A percentile compares a stretch with the other conserved stretches of the same genome.
Conservation (phyloP, 2,797 vertebrate species). For the Typhlichthys eigenmanni region DNA sequence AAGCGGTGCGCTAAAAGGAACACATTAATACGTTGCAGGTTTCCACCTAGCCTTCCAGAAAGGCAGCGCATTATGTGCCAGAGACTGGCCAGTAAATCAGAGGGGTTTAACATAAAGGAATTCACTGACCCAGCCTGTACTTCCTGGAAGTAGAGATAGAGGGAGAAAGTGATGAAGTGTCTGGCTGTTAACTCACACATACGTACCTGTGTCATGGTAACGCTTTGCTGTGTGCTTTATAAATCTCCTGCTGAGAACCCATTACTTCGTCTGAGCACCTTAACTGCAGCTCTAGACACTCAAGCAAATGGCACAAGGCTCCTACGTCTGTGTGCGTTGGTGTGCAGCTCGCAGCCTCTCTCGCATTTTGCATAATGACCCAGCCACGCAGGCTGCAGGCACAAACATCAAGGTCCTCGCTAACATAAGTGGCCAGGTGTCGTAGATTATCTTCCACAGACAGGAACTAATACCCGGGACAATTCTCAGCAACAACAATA, state of each 20-base stretch:
- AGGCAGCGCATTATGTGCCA: conserved; percentile 57
- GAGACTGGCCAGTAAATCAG: conserved; percentile 65
- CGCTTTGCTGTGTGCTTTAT: conserved; percentile 12
- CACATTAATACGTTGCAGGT: conserved; percentile 73
- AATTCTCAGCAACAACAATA: conserved; percentile 31
- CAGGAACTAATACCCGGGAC: conserved; percentile 17
- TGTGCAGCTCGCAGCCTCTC: not conserved
- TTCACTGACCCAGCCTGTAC: conserved; percentile 60
- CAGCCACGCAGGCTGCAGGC: conserved; percentile 25
- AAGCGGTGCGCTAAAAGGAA: conserved; percentile 59
- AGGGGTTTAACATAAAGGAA: conserved; percentile 57
- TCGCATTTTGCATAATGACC: conserved; percentile 1
- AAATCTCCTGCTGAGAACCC: not conserved
- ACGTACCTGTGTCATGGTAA: conserved; percentile 16
- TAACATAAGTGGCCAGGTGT: conserved; percentile 36
- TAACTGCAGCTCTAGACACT: conserved; percentile 1
- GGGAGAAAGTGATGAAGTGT: conserved; percentile 35
- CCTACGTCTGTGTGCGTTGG: conserved; percentile 16
- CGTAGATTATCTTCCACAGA: conserved; percentile 29
- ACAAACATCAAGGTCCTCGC: not conserved
- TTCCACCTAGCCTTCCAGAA: conserved; percentile 64
- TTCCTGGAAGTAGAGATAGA: conserved; percentile 59
- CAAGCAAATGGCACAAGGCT: conserved; percentile 40
- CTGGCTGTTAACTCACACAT: conserved; percentile 32
- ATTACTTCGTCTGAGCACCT: conserved; percentile 1